Base-by-base conservation (phyloP, 2,888 invertebrate species). In the Coelogynopora nodosa region DNA sequence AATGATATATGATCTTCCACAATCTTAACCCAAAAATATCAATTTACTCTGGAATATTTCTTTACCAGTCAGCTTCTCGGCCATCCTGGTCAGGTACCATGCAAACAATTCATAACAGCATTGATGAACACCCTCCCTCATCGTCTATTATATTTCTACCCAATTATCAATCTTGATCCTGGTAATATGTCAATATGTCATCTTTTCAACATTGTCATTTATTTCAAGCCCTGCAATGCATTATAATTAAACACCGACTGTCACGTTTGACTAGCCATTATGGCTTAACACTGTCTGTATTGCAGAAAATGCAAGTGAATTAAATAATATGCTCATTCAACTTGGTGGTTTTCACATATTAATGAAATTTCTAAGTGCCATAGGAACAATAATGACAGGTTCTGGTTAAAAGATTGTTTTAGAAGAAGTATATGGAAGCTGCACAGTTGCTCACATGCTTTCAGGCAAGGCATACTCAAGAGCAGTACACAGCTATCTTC, bases 321-420 rank as follows among this genome's bases (percentile, higher is more conserved):
- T 80, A n/a, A 80, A 80, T 80, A 80, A 80, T 27, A 80, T 80
- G 26, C 10, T 80, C 26, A 23, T 80, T 23, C 2, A n/a, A 5
- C 80, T 80, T 2, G 80, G 80, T 5, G 80, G 27, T 26, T 80
- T 80, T 80, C 80, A 80, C 80, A 29, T 27, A 80, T 27, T 26
- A 80, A 80, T 80, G 80, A 80, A n/a, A 10, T 80, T 80, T 27
- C 80, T 80, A 5, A n/a, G 80, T 80, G 26, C 80, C 23, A 80
- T 80, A 80, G 80, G 80, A 29, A 23, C 26, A 23, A 2, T 80
- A 80, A 80, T 80, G 80, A 5, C 80, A 80, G 80, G 80, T 23
- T 26, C 80, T 26, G 80, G 80, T 80, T 80, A 10, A 29, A 23
- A 80, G 13, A 49, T 10, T 49, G 49, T 49, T 49, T 49, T 49